Conservation (phyloP, 2,113 vertebrate species). For the Acinonyx jubatus region DNA sequence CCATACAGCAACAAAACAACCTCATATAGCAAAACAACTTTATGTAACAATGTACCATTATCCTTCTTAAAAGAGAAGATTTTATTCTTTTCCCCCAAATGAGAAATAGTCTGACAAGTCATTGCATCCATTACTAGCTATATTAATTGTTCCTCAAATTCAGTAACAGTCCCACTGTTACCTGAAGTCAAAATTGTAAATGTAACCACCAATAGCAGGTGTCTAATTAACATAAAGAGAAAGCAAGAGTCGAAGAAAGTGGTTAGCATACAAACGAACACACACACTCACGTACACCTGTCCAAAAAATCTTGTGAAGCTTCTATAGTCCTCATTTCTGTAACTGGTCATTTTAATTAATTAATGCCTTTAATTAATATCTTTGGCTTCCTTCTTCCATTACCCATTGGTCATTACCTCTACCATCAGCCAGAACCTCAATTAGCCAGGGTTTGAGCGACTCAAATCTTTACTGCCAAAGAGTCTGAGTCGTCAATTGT, state of each 20-base stretch:
- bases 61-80: neutral
- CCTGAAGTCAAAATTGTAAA: neutral
- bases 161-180: neutral
- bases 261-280: neutral
- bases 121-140: neutral
- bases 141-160: neutral
- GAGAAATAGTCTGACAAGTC: neutral
- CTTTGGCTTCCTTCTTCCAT: neutral
- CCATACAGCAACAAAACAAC: neutral
- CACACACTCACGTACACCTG: accelerated
- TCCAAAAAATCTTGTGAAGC: neutral
- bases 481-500: neutral
- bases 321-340: neutral
- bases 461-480: neutral
- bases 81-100: neutral
- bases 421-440: neutral
- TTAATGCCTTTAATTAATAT: neutral
- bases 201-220: neutral
- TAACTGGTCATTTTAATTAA: neutral
- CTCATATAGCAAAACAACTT: neutral
- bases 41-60: neutral
- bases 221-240: neutral
- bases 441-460: neutral
- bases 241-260: neutral
- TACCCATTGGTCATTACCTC: neutral